Evolutionary conservation across 2,113 vertebrate species (phyloP).

Genomic region (Recurvirostra avosetta): DNA sequence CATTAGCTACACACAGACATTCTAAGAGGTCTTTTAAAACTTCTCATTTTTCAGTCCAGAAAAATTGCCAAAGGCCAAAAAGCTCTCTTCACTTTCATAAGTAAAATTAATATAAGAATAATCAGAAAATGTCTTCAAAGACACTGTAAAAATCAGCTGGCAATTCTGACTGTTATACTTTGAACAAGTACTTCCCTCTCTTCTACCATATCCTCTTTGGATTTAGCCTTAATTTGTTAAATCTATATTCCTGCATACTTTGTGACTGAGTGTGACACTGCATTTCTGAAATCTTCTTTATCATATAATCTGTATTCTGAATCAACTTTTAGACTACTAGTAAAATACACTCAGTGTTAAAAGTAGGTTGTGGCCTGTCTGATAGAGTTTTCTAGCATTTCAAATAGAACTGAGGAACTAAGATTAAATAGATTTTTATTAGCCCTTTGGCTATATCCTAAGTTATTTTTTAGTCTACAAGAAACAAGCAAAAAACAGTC

Average conservation of each 20-base stretch:
- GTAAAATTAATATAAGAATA: neutral
- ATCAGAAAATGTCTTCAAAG: neutral
- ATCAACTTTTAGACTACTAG: neutral
- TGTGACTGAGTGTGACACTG: neutral
- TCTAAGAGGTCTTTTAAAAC: neutral
- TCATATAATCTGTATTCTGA: neutral
- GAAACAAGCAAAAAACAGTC: neutral
- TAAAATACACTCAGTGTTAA: neutral
- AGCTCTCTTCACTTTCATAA: neutral
- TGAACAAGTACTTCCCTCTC: neutral
- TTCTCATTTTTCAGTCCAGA: neutral
- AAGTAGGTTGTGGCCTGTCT: neutral
- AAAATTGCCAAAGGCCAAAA: neutral
- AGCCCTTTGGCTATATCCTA: neutral
- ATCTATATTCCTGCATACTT: neutral
- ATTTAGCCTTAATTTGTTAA: neutral
- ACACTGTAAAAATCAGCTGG: neutral
- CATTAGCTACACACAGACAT: neutral
- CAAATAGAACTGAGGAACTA: neutral
- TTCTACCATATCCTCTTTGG: neutral
- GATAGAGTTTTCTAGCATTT: neutral
- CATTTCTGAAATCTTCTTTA: neutral
- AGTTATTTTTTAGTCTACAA: neutral
- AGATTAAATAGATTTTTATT: neutral
- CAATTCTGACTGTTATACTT: neutral